Evolutionary conservation across 2,888 invertebrate genomes (phyloP), one percentile per base, ranked within the genome.

Genomic region (Osmoderma eremita): DNA sequence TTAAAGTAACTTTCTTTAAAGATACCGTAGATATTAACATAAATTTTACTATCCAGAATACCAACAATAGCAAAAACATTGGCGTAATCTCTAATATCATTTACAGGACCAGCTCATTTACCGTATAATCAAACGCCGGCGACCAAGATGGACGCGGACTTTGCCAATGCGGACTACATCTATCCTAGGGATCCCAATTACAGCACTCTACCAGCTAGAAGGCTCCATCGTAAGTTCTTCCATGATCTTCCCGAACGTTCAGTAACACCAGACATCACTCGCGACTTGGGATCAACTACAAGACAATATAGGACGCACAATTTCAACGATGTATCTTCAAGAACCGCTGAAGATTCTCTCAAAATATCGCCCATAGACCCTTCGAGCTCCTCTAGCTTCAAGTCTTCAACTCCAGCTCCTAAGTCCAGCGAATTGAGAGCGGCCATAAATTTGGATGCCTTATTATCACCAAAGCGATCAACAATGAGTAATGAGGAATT

Each of bases 401-500:
- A 88, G 78, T 88, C 90, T 22, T 91, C 91, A 10, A 91, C 91
- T 15, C 91, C 91, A 8, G 86, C 88, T 0, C 70, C 76, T 17
- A 80, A 77, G 70, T 77, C 77, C 22, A 10, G 13, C 3, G 83
- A 69, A 76, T 80, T 78, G 74, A 86, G 85, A 75, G 84, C 84
- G 62, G 82, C 85, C 6, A 72, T 83, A 2, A 85, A 88, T 74
- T 81, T 87, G 41, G 83, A 83, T 5, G 86, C 84, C 77, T 74
- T 88, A 68, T 75, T 89, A 6, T 90, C 90, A 1, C 90, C 90
- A 0, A 88, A 89, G 18, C 90, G 88, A 79, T 89, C 90, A 1
- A 88, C 88, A 0, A 90, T 92, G 89, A 89, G 89, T n/a, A 90
- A 91, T 73, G 91, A 92, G 77, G 91, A 92, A 79, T 81, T 92